A percentile compares a stretch with the other conserved stretches of the same genome.
These are phyloP conservation scores for Dilophus febrilis DNA, from an alignment of 2,888 invertebrate species.

Conservation along the genomic window DNA sequence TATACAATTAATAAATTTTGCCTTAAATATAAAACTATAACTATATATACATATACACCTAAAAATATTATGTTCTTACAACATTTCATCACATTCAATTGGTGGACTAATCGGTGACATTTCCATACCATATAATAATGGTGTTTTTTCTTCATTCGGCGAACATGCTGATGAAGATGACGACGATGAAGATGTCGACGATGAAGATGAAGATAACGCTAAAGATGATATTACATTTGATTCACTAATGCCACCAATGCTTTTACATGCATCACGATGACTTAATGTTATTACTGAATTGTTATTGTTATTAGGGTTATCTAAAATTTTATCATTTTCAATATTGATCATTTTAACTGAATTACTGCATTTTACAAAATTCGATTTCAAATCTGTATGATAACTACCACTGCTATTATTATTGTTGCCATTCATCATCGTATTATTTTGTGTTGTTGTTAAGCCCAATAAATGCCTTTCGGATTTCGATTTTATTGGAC, in stretches of 20 bases:
- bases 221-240: too few species aligned
- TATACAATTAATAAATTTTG: too few species aligned
- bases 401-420: constrained; percentile 11
- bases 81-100: constrained; percentile 19
- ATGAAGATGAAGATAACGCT: too few species aligned
- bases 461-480: constrained; percentile 24
- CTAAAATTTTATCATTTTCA: too few species aligned
- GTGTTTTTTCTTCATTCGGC: constrained; percentile 29
- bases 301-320: constrained; percentile 2
- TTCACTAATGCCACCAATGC: constrained; percentile 18
- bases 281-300: constrained; percentile 23
- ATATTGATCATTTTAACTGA: too few species aligned
- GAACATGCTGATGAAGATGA: too few species aligned
- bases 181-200: too few species aligned
- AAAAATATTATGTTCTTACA: too few species aligned
- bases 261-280: constrained; percentile 15
- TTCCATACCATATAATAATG: constrained; percentile 29
- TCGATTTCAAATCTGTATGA: constrained; percentile 23
- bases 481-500: constrained; percentile 11
- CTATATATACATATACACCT: too few species aligned
- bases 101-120: constrained; percentile 29
- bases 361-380: too few species aligned
- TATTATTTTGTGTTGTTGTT: constrained; percentile 26
- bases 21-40: too few species aligned
- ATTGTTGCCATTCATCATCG: constrained; percentile 22